phyloP scores from a whole-genome alignment of 2,888 invertebrate species.

The Hypena proboscidalis region DNA sequence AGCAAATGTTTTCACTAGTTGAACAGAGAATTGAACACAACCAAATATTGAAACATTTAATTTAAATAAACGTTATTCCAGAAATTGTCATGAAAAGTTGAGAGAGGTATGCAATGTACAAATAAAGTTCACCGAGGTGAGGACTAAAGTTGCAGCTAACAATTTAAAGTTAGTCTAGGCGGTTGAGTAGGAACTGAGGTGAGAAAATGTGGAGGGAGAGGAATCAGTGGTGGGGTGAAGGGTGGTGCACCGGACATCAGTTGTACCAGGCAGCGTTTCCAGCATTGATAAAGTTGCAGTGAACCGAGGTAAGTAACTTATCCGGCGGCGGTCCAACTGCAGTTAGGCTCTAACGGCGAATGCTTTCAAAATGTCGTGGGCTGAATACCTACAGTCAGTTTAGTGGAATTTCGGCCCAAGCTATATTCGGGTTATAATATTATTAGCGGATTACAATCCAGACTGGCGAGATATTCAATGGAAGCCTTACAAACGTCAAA shows the following conservation, averaged over 20 bases:
- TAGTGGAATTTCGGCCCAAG: slow-evolving; percentile 5
- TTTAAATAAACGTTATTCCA: slow-evolving; percentile 44
- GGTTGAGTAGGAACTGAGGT: slow-evolving; percentile 65
- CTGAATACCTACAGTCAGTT: slow-evolving; percentile 16
- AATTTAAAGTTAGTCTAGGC: slow-evolving; percentile 77
- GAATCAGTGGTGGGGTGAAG: slow-evolving; percentile 38
- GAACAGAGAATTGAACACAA: slow-evolving; percentile 10
- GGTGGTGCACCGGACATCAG: slow-evolving; percentile 50
- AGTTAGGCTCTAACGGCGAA: slow-evolving; percentile 50
- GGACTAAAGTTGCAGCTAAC: slow-evolving; percentile 72
- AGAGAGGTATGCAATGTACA: slow-evolving; percentile 63
- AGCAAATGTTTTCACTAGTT: slow-evolving; percentile 4
- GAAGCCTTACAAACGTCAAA: slow-evolving; percentile 6
- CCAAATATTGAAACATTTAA: slow-evolving; percentile 32
- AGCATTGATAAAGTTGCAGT: slow-evolving; percentile 64
- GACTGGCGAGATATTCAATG: slow-evolving; percentile 7
- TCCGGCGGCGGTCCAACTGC: slow-evolving; percentile 46
- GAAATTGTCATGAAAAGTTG: slow-evolving; percentile 60
- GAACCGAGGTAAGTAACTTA: slow-evolving; percentile 60
- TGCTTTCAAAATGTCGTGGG: slow-evolving; percentile 35
- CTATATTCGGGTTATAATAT: slow-evolving; percentile 9
- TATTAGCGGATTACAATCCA: slow-evolving; percentile 13
- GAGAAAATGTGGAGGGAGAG: slow-evolving; percentile 61
- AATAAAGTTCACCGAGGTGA: slow-evolving; percentile 72
- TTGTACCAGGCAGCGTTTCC: slow-evolving; percentile 51